Conservation (phyloP, 2,113 vertebrate genomes). For the Rhodinocichla rosea region DNA sequence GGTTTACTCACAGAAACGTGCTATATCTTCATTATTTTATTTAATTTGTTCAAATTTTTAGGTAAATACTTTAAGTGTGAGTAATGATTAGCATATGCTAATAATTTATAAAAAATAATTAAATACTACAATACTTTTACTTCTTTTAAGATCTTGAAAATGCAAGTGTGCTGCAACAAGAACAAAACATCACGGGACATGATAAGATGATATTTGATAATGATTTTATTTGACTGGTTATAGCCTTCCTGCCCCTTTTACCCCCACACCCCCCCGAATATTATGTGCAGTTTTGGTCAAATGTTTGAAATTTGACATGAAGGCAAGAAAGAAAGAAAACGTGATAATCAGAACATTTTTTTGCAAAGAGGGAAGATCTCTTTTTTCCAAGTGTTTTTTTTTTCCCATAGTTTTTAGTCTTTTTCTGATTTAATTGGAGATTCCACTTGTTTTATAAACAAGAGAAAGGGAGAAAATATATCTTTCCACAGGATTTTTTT, state of each 20-base stretch:
- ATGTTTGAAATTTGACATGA: background rate
- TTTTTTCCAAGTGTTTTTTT: fast-evolving
- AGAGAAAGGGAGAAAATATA: background rate
- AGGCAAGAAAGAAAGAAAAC: background rate
- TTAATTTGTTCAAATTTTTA: background rate
- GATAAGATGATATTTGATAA: background rate
- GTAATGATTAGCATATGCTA: background rate
- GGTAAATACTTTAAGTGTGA: background rate
- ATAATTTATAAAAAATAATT: background rate
- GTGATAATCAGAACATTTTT: background rate
- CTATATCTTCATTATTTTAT: background rate
- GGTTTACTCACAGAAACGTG: background rate
- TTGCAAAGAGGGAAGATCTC: background rate
- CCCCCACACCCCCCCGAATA: background rate
- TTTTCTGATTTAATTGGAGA: background rate
- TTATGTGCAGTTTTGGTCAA: background rate
- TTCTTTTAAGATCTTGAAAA: background rate
- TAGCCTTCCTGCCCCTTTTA: fast-evolving
- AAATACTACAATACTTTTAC: background rate
- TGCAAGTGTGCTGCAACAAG: background rate
- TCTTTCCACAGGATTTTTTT: background rate
- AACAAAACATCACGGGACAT: background rate
- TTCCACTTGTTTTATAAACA: background rate
- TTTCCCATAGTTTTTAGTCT: background rate
- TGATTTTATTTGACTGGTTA: background rate